Conservation (phyloP, 2,113 vertebrate genomes). For the Dryoscopus gambensis region DNA sequence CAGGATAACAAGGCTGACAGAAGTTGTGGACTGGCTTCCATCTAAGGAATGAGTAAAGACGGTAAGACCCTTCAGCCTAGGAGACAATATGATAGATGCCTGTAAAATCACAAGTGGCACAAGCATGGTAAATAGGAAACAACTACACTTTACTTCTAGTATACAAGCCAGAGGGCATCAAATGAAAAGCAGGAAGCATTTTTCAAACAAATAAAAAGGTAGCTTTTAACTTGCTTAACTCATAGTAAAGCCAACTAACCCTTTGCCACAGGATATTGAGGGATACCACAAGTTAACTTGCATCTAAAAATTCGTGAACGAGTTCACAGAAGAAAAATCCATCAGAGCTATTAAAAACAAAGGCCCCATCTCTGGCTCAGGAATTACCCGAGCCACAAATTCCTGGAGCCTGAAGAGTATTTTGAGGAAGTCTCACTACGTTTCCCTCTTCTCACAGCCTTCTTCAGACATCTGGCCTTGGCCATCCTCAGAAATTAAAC, state of each 20-base stretch:
- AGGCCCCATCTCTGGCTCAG: slow-evolving; percentile 31
- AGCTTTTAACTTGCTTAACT: slow-evolving; percentile 9
- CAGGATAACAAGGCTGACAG: not conserved
- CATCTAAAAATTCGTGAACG: not conserved
- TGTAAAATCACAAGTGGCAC: not conserved
- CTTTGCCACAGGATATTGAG: slow-evolving; percentile 37
- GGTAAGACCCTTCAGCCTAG: not conserved
- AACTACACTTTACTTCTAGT: not conserved
- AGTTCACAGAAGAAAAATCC: slow-evolving; percentile 62
- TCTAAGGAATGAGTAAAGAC: not conserved
- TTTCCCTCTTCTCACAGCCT: slow-evolving; percentile 15
- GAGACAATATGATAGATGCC: not conserved
- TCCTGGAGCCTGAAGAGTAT: slow-evolving; percentile 42
- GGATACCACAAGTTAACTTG: slow-evolving; percentile 52
- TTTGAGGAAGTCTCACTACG: slow-evolving; percentile 51
- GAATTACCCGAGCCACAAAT: slow-evolving; percentile 14
- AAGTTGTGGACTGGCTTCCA: not conserved
- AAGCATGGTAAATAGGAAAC: not conserved
- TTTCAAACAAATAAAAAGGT: slow-evolving; percentile 26
- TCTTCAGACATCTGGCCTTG: not conserved
- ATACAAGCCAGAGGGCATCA: not conserved
- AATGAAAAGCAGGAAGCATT: not conserved
- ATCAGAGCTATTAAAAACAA: slow-evolving; percentile 54
- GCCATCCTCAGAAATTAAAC: not conserved
- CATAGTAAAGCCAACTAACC: slow-evolving; percentile 1